These are phyloP conservation scores for Ypsolopha sequella DNA, from an alignment of 2,888 invertebrate species.

Conservation along the genomic window DNA sequence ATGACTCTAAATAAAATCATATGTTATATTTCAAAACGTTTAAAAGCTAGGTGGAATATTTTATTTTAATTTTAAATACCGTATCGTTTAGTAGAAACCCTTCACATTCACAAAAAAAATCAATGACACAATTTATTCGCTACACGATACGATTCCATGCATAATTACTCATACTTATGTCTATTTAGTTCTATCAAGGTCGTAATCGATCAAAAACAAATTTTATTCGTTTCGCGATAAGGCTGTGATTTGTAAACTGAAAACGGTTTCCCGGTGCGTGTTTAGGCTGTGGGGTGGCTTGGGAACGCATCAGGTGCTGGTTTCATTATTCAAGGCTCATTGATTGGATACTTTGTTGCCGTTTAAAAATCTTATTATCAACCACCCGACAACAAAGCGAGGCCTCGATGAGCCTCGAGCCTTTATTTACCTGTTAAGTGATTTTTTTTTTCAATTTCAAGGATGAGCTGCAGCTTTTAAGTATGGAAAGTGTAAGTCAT, in stretches of 20 bases:
- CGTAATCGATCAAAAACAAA: conserved; percentile 12
- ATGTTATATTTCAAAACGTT: too few relatives aligned
- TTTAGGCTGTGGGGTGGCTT: conserved; percentile 47
- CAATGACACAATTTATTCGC: conserved; percentile 22
- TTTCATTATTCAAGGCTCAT: conserved; percentile 70
- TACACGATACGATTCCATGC: conserved; percentile 46
- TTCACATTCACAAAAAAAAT: conserved; percentile 25
- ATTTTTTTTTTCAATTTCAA: conserved; percentile 66
- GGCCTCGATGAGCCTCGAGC: conserved; percentile 30
- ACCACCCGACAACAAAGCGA: conserved; percentile 57
- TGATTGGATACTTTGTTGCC: conserved; percentile 70
- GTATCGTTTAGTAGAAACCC: conserved; percentile 1
- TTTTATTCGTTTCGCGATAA: conserved; percentile 23
- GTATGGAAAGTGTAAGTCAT: conserved; percentile 61
- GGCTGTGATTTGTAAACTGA: conserved; percentile 27
- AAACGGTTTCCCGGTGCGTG: conserved; percentile 47
- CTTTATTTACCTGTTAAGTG: conserved; percentile 65
- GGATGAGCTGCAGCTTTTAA: conserved; percentile 53
- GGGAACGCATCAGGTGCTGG: conserved; percentile 64
- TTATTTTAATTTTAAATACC: background rate
- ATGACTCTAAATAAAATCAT: too few relatives aligned
- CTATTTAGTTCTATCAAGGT: conserved; percentile 21
- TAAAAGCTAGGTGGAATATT: too few relatives aligned
- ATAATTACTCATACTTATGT: conserved; percentile 59
- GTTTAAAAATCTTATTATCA: conserved; percentile 70